These are phyloP conservation scores for Peromyscus aztecus DNA, from an alignment of 2,797 vertebrate species.

Conservation along the genomic window DNA sequence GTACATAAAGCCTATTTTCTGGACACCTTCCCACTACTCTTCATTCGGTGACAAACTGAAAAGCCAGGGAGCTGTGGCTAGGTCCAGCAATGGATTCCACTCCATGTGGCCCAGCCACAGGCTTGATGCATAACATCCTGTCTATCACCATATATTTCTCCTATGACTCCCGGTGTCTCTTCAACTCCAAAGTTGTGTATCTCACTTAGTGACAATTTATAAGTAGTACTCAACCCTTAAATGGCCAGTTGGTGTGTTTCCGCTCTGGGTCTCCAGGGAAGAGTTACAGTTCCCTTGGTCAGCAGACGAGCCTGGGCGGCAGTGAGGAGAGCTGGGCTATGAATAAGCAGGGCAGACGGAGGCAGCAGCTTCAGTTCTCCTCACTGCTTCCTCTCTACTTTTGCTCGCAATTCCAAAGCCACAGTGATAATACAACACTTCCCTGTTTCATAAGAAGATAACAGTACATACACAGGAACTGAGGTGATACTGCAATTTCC, in stretches of 20 bases:
- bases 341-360: neutral
- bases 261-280: neutral
- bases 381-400: neutral
- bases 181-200: too few relatives aligned
- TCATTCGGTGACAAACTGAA: neutral
- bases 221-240: neutral
- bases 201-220: neutral
- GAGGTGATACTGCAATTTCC: neutral
- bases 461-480: neutral
- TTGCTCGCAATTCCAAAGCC: neutral
- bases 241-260: neutral
- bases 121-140: neutral
- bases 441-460: slow-evolving; percentile 17
- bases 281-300: neutral
- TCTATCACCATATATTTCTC: too few relatives aligned
- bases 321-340: fast-evolving
- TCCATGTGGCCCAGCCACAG: neutral
- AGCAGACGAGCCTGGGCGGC: neutral
- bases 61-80: neutral
- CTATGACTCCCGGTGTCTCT: fast-evolving
- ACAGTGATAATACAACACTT: slow-evolving; percentile 26
- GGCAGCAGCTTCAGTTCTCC: neutral
- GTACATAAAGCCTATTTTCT: neutral
- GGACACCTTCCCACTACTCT: too few relatives aligned
- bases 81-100: too few relatives aligned